Evolutionary conservation across 2,888 invertebrate species (phyloP), one percentile per base, ranked within the genome.

Genomic region (Orthonychiurus folsomi): DNA sequence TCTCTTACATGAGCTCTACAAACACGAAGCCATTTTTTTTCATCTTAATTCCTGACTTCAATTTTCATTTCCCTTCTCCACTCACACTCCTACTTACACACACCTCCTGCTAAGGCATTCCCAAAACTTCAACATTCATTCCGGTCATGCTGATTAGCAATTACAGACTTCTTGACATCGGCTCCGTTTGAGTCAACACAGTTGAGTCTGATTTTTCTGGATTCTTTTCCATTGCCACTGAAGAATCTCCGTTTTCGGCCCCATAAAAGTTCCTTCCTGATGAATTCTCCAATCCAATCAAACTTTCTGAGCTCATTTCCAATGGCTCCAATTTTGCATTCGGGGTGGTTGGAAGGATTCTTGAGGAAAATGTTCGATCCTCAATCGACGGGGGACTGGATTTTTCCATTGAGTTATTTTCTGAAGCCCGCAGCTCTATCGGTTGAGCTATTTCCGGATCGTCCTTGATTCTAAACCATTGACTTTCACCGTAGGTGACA

Each of bases 401-500:
- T 52, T 52, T 23, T 9, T 52, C 52, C 5, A 15, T 37, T 47
- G 55, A 24, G 20, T 9, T 23, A 24, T 52, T 52, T 52, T 52
- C 52, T 9, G 5, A 3, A 21, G 9, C 37, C 15, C 37, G 9
- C 9, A 5, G 5, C 3, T 5, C 20, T 20, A 5, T 20, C 5
- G 5, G 3, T 20, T 52, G 9, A 9, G 52, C 9, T 20, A 52
- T 9, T n/a, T 52, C 37, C 3, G 50, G n/a, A 3, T 5, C 18
- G 15, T 50, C 50, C 50, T 23, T 48, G 59, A 59, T 50, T 59
- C 50, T 20, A 56, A 71, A 73, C 73, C 73, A 73, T 57, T 73
- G 70, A 57, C 71, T 68, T 61, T 73, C 73, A 12, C 73, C 73
- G 53, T 71, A 73, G 26, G 73, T 73, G 23, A 71, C 73, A 9